Base-by-base conservation (phyloP, 1,140 invertebrate species). In the Diabrotica virgifera region DNA sequence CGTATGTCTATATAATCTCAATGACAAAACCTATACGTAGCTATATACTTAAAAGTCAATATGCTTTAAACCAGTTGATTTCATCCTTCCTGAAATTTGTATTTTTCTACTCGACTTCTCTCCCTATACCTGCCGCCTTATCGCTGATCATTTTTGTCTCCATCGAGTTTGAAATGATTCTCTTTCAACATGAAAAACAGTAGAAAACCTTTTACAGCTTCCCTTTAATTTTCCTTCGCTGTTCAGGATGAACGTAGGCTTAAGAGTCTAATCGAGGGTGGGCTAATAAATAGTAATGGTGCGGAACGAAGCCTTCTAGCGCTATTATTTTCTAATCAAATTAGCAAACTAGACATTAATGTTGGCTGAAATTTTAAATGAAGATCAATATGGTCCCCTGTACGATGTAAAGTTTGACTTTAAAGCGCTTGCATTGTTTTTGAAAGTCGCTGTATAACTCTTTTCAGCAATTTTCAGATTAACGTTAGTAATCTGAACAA, bases 221-320 rank as follows among this genome's bases (percentile, higher is more conserved):
- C 60, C 55, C 64, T 71, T 51, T 66, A 66, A 71, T 71, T 71
- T 66, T 69, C 63, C 58, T 67, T 50, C 10, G 60, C 50, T 24
- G 65, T 56, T 59, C 52, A 37, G 24, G 24, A 4, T 24, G 24
- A 24, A 24, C 64, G 38, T 36, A 36, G 61, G 65, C 67, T 68
- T 66, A 66, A 62, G 62, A 65, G 62, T 64, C 68, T 71, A 71
- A 71, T 71, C 68, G 66, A 66, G 68, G 64, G 62, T 68, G 69
- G 66, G 59, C 59, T 66, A 70, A 70, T 70, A 70, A 70, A 70
- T 70, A 59, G 70, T 60, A 62, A 53, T 53, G 59, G 36, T 52
- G 14, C 68, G 58, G 70, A 69, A 69, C 63, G 58, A 40, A 60
- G 52, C 68, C 65, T 67, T 67, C 65, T 65, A 55, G 65, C 62